Conservation (phyloP, 2,113 vertebrate genomes). For the Fulica atra region DNA sequence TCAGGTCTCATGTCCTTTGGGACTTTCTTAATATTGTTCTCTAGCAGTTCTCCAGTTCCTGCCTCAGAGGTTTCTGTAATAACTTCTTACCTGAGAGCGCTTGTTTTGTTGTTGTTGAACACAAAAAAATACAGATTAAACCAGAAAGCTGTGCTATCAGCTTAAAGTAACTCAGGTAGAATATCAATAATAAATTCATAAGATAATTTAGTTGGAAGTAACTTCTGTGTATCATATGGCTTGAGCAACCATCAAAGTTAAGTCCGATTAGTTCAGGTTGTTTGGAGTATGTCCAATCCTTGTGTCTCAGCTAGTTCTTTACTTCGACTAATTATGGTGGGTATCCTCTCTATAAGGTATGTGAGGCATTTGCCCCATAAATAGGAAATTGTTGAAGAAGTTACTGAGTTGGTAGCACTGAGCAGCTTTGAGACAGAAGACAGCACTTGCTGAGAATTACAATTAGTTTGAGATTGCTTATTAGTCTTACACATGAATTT, state of each 20-base stretch:
- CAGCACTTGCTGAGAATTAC: neutral
- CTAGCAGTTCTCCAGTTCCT: neutral
- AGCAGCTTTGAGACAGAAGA: neutral
- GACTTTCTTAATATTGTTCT: neutral
- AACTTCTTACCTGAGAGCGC: neutral
- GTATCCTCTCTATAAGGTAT: neutral
- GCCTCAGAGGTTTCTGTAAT: neutral
- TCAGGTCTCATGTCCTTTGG: neutral
- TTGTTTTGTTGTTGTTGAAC: neutral
- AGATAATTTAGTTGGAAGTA: neutral
- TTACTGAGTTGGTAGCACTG: neutral
- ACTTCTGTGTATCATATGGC: neutral
- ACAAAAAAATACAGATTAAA: neutral
- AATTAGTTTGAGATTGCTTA: neutral
- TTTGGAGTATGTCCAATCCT: neutral
- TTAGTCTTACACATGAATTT: neutral
- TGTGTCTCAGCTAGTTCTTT: neutral
- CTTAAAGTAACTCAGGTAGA: neutral
- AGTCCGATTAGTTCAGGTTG: accelerated
- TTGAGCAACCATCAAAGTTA: neutral
- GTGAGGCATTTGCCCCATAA: neutral
- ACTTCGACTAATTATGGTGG: neutral
- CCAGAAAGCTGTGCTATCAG: neutral
- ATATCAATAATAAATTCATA: neutral
- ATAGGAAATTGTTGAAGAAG: neutral